Evolutionary conservation across 2,888 invertebrate genomes (phyloP), one percentile per base, ranked within the genome.

Genomic region (Apantesis nais): DNA sequence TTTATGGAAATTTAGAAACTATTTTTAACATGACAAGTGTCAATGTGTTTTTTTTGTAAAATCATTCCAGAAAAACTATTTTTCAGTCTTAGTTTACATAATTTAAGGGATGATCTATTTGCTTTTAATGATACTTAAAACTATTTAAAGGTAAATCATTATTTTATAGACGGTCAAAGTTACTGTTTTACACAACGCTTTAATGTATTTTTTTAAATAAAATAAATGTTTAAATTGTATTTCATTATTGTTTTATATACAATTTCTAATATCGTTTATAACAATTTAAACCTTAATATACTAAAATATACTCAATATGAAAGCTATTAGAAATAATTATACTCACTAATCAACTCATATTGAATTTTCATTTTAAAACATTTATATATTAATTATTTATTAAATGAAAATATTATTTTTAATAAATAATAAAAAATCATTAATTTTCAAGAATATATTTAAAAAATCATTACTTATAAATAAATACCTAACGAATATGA

Each of bases 31-130:
- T 62, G 66, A 22, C 9, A 1, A 2, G 34, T 68, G 66, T 65
- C 11, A n/a, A 68, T 37, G 68, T 66, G 8, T 65, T 66, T 72
- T 71, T 75, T 65, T 60, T 62, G 39, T 0, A 29, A 63, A 0
- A 74, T n/a, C 29, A 48, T 25, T 48, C n/a, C n/a, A 3, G 67
- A 67, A 71, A 14, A 48, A 63, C 48, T 22, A 4, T 0, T 8
- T 25, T 63, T 72, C 73, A 72, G 70, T 78, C 82, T 82, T 67
- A 75, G 80, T 86, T 84, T 71, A 8, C 11, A 60, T 34, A 71
- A 70, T 68, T 65, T 31, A 64, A 62, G 68, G 44, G 52, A 41
- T 70, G 61, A 25, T 22, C 11, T 34, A 55, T 64, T 52, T 34
- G 37, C 61, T 70, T 62, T 63, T 0, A 1, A 39, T 37, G 19